Evolutionary conservation across 2,888 invertebrate genomes (phyloP).

Genomic region (Drosophila acutilabella): DNA sequence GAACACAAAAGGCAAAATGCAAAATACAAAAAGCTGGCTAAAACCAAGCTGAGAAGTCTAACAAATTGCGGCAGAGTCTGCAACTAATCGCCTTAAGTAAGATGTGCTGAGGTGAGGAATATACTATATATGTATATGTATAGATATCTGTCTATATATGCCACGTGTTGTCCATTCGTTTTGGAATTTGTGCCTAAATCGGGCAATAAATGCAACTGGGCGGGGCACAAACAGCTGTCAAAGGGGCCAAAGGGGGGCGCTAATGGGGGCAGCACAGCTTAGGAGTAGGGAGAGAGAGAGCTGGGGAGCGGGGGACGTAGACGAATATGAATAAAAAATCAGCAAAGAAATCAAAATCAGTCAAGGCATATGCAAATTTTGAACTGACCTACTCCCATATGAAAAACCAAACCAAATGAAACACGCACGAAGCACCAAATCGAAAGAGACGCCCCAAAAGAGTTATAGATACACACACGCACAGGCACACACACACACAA

Average conservation of each 20-base stretch:
- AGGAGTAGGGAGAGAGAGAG: too few species aligned
- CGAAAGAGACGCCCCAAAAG: constrained; percentile 42
- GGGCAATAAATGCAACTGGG: constrained; percentile 61
- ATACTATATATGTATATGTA: background rate
- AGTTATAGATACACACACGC: constrained; percentile 27
- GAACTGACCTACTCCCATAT: constrained; percentile 81
- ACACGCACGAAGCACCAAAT: constrained; percentile 39
- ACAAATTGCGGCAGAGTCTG: constrained; percentile 51
- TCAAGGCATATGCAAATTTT: constrained; percentile 81
- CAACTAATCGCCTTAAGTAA: constrained; percentile 58
- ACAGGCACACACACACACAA: background rate
- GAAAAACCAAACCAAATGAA: constrained; percentile 74
- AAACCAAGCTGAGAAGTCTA: constrained; percentile 36
- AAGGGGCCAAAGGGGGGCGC: background rate
- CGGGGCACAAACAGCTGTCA: constrained; percentile 44
- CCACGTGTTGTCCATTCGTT: constrained; percentile 36
- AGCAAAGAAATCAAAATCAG: constrained; percentile 69
- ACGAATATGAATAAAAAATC: constrained; percentile 77
- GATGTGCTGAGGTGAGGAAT: constrained; percentile 22
- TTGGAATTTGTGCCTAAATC: constrained; percentile 41
- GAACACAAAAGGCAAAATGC: constrained; percentile 14
- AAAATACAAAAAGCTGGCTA: constrained; percentile 7
- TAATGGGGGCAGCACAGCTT: background rate
- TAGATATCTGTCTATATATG: background rate
- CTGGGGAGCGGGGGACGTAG: background rate